phyloP scores from a whole-genome alignment of 2,888 invertebrate species.

The Physocephala rufipes region DNA sequence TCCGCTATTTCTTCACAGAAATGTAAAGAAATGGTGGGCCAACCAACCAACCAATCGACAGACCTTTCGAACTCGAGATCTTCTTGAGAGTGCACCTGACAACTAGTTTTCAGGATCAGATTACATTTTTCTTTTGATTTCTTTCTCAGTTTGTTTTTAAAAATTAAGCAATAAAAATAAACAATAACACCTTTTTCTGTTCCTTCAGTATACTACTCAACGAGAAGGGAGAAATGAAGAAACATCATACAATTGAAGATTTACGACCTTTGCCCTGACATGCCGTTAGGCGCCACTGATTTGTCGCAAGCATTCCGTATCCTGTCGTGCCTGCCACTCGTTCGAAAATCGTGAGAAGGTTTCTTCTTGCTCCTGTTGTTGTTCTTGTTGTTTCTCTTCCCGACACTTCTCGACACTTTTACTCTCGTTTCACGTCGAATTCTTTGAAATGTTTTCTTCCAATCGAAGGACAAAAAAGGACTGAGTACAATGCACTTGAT shows the following conservation, averaged over 20 bases:
- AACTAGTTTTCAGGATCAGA: too few relatives aligned
- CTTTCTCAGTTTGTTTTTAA: too few relatives aligned
- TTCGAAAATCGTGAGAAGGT: neutral
- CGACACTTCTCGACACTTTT: conserved; percentile 9
- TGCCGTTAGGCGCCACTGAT: conserved; percentile 21
- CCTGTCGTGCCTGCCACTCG: neutral
- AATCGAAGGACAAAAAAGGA: neutral
- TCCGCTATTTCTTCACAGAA: too few relatives aligned
- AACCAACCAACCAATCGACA: too few relatives aligned
- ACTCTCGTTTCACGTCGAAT: neutral
- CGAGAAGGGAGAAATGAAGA: neutral
- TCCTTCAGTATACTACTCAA: neutral
- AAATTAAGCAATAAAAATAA: neutral
- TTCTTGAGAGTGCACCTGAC: too few relatives aligned
- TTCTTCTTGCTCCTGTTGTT: too few relatives aligned
- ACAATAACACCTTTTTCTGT: neutral
- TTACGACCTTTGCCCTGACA: conserved; percentile 15
- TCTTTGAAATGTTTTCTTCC: conserved; percentile 17
- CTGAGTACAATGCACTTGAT: neutral
- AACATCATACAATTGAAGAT: conserved; percentile 5
- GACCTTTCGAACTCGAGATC: too few relatives aligned
- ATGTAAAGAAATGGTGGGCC: too few relatives aligned
- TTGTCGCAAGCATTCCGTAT: neutral
- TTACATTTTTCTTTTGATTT: too few relatives aligned
- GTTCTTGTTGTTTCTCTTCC: neutral